These are phyloP conservation scores for Ageneiosus marmoratus DNA, from an alignment of 2,113 vertebrate genomes.

Conservation along the genomic window DNA sequence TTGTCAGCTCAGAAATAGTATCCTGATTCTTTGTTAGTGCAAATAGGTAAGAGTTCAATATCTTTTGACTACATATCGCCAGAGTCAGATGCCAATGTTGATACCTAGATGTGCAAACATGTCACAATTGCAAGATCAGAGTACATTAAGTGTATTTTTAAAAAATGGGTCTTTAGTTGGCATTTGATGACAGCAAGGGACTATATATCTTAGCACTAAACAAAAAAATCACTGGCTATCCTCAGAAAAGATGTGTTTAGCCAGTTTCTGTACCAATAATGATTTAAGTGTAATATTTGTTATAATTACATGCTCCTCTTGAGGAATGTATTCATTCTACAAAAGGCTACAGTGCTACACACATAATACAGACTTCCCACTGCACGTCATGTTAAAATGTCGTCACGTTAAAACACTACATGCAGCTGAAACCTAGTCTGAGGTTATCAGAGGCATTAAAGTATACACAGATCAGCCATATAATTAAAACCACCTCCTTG, in stretches of 20 bases:
- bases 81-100: no score
- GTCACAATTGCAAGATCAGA: no score
- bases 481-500: no score
- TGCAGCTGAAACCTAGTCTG: background rate
- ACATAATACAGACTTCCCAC: background rate
- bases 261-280: background rate
- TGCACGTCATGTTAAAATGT: background rate
- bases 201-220: background rate
- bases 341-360: background rate
- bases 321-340: background rate
- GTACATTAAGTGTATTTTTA: no score
- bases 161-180: no score
- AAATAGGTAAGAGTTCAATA: no score
- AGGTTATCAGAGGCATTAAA: background rate
- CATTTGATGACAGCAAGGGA: no score
- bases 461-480: no score
- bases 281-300: background rate
- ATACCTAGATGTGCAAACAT: no score
- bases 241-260: background rate
- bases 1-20: no score
- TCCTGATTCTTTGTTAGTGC: no score
- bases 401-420: background rate
- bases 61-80: no score
- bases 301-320: background rate
- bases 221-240: background rate